phyloP scores from a whole-genome alignment of 2,113 vertebrate genomes.

The Ochotona princeps region DNA sequence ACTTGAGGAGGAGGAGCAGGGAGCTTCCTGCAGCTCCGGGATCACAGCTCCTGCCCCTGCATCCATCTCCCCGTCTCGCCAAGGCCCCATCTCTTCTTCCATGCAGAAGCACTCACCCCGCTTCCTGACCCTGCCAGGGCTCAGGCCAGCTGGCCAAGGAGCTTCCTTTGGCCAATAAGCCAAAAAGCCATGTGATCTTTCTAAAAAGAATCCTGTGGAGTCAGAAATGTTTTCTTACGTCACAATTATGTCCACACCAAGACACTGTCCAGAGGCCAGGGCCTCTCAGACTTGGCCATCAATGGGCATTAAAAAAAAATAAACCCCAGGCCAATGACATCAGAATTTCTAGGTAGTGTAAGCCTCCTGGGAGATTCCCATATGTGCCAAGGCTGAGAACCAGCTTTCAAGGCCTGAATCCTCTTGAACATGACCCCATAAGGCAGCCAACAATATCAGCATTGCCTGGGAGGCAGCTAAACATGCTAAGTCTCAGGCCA shows the following conservation, averaged over 20 bases:
- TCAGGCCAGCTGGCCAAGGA: neutral
- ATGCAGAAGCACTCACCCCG: neutral
- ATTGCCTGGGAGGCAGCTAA: neutral
- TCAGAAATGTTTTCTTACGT: neutral
- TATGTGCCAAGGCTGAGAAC: neutral
- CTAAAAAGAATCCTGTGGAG: neutral
- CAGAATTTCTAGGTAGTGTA: neutral
- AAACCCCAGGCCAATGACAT: neutral
- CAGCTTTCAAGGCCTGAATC: fast-evolving
- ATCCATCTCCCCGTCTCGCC: neutral
- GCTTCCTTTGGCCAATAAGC: constrained; percentile 9
- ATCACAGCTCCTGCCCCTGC: neutral
- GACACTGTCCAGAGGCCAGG: neutral
- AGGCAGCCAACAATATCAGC: too few relatives aligned
- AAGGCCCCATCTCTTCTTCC: neutral
- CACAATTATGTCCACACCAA: neutral
- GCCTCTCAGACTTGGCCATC: neutral
- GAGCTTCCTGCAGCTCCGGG: neutral
- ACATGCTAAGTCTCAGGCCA: neutral
- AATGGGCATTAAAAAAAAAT: neutral
- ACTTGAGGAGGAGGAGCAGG: neutral
- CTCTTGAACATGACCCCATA: neutral
- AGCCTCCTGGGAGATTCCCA: too few relatives aligned
- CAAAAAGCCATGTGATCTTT: neutral
- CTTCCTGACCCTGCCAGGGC: neutral